Conservation (phyloP, 1,140 invertebrate genomes). For the Dufourea novaeangliae region DNA sequence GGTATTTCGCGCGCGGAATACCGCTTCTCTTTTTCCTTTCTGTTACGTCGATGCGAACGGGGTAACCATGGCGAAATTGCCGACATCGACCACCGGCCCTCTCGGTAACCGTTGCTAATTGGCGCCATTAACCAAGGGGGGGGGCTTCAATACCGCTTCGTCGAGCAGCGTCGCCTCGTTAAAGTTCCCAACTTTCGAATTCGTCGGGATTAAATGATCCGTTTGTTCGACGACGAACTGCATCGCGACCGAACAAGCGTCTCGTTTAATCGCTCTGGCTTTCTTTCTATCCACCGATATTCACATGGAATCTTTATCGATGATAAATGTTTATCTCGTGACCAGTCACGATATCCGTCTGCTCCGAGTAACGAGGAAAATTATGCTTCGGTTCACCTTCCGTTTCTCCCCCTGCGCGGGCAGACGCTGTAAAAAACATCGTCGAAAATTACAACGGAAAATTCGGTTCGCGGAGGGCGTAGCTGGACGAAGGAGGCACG, state of each 20-base stretch:
- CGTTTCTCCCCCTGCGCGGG: not conserved
- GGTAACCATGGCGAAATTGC: constrained; percentile 55
- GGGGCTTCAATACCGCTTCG: not conserved
- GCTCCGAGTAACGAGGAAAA: too few species aligned
- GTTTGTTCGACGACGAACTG: too few species aligned
- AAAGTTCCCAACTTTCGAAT: not conserved
- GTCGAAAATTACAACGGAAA: not conserved
- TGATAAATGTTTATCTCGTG: too few species aligned
- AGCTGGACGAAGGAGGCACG: not conserved
- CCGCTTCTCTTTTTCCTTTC: constrained; percentile 7
- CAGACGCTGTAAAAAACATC: not conserved
- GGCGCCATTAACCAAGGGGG: constrained; percentile 25
- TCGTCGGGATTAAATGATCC: not conserved
- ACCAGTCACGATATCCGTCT: too few species aligned
- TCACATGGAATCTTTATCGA: too few species aligned
- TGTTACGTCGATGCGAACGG: constrained; percentile 43
- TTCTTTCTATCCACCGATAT: too few species aligned
- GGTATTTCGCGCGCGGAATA: constrained; percentile 3
- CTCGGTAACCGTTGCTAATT: constrained; percentile 51
- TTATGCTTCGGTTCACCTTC: not conserved
- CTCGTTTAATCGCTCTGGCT: too few species aligned
- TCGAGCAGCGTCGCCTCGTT: not conserved
- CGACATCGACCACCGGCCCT: constrained; percentile 41
- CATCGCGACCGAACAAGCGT: not conserved
- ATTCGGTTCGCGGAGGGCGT: not conserved